Evolutionary conservation across 2,888 invertebrate genomes (phyloP).

Genomic region (Euclidia mi): DNA sequence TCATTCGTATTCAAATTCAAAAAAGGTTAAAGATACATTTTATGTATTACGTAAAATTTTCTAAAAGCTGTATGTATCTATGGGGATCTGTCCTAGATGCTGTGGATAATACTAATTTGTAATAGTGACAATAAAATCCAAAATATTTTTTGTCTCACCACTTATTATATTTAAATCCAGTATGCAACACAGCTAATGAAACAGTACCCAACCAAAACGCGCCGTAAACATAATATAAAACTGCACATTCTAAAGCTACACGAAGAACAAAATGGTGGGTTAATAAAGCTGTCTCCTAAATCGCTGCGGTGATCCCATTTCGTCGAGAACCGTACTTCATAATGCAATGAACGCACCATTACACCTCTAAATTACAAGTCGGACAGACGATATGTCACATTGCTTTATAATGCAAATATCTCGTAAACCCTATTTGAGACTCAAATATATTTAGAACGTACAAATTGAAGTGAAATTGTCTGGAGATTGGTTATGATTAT

Average conservation of each 20-base stretch:
- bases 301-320: conserved; percentile 72
- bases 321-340: conserved; percentile 74
- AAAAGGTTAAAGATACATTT: no score
- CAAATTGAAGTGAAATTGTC: conserved; percentile 63
- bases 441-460: conserved; percentile 68
- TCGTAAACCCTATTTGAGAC: conserved; percentile 75
- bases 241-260: conserved; percentile 24
- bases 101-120: no score
- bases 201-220: conserved; percentile 12
- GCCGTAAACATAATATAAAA: conserved; percentile 26
- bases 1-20: no score
- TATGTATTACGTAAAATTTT: no score
- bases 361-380: conserved; percentile 83
- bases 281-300: conserved; percentile 76
- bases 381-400: conserved; percentile 77
- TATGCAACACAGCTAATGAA: no score
- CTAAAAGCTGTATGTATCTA: no score
- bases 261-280: conserved; percentile 57
- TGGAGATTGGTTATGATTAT: conserved; percentile 31
- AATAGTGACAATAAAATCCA: no score
- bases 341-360: conserved; percentile 80
- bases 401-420: conserved; percentile 82
- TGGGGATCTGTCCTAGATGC: no score
- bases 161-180: no score
- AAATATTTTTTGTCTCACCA: no score